These are phyloP conservation scores for Acrocyrtus sp. DNA, from an alignment of 2,888 invertebrate genomes.

Conservation along the genomic window DNA sequence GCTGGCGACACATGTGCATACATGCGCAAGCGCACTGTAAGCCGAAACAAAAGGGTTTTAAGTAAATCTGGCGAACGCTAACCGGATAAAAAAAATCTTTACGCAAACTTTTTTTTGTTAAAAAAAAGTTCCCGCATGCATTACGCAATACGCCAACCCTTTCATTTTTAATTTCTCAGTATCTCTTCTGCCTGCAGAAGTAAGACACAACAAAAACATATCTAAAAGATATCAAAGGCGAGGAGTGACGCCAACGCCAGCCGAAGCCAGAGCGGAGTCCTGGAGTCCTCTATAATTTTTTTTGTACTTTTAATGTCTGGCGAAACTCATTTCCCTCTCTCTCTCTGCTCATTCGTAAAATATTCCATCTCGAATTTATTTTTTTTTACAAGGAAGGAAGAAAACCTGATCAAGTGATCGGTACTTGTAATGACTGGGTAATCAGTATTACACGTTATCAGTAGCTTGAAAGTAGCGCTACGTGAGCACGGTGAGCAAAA, in stretches of 20 bases:
- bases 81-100: background rate
- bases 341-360: background rate
- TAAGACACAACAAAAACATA: background rate
- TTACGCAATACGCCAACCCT: background rate
- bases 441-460: conserved; percentile 14
- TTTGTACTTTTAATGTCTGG: too few species aligned
- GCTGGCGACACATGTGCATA: conserved; percentile 15
- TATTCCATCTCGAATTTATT: background rate
- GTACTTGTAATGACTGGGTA: conserved; percentile 30
- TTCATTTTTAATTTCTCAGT: too few species aligned
- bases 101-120: background rate
- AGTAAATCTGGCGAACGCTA: too few species aligned
- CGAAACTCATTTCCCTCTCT: too few species aligned
- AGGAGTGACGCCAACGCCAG: background rate
- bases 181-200: too few species aligned
- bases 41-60: background rate
- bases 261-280: background rate
- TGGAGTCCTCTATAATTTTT: too few species aligned
- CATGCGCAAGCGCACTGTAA: conserved; percentile 2
- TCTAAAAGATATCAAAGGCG: background rate
- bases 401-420: conserved; percentile 11
- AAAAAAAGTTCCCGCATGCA: background rate
- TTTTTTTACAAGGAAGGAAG: conserved; percentile 6
- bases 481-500: background rate
- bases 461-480: background rate